A percentile compares a stretch with the other conserved stretches of the same genome.
Evolutionary conservation across 2,113 vertebrate genomes (phyloP).

Genomic region (Caracal caracal): DNA sequence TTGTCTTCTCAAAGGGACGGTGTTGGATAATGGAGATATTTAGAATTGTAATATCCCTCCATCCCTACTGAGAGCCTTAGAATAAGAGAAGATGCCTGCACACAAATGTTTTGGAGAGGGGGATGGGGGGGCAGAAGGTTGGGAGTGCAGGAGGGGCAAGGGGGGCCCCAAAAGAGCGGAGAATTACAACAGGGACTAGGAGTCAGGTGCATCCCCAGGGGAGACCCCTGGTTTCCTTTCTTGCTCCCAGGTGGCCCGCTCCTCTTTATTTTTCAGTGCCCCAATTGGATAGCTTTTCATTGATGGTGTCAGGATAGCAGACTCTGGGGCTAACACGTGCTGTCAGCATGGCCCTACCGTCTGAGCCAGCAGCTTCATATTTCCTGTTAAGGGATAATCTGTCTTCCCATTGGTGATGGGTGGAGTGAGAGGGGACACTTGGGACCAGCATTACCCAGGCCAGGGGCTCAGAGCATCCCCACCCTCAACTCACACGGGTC

Average conservation of each 20-base stretch:
- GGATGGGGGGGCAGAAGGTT: not conserved
- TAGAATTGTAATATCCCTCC: not conserved
- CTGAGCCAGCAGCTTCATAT: not conserved
- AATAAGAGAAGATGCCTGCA: not conserved
- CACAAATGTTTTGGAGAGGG: not conserved
- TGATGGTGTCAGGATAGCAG: not conserved
- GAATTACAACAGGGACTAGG: too few relatives aligned
- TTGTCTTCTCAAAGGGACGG: not conserved
- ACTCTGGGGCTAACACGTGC: not conserved
- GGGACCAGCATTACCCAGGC: not conserved
- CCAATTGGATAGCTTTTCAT: not conserved
- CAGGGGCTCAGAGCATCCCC: not conserved
- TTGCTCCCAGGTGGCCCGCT: not conserved
- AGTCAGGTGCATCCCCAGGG: not conserved
- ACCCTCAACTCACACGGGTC: too few relatives aligned
- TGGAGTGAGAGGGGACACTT: not conserved
- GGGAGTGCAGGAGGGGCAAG: too few relatives aligned
- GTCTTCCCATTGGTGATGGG: not conserved
- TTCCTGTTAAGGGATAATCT: not conserved
- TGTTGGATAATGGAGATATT: not conserved
- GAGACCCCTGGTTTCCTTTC: accelerated
- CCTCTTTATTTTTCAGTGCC: not conserved
- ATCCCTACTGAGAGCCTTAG: not conserved
- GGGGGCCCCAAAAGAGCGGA: not conserved
- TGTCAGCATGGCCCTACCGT: not conserved